Evolutionary conservation across 2,888 invertebrate genomes (phyloP), one percentile per base, ranked within the genome.

Genomic region (Gandaritis pyraliata): DNA sequence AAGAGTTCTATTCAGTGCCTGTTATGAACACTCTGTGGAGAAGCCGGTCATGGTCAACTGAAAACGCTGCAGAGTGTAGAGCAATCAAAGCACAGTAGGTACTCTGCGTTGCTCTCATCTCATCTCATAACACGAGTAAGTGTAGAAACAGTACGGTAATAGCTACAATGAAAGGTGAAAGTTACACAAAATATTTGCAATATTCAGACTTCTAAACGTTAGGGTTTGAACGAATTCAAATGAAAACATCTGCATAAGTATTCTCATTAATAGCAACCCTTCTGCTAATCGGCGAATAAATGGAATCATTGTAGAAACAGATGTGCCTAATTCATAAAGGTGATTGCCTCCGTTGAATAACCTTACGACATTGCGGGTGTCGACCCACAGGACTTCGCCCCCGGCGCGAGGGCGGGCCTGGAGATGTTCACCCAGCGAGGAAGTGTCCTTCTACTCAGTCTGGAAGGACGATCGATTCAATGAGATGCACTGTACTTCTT

Each of bases 351-450:
- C 71, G 58, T 72, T 72, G 74, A 71, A 75, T 71, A 81, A 77
- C 80, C 81, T 76, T 64, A 72, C 72, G 81, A 80, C 80, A 75
- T 80, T 78, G 80, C 58, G 75, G 72, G 81, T 77, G 77, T 75
- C 76, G 80, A 78, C 81, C 80, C 70, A 59, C 61, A 70, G 74
- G 73, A 70, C 75, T 73, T 71, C 66, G 73, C 68, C 72, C 76
- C 66, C 62, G 64, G 63, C 52, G 60, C 58, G 62, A 66, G 57
- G 60, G 65, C 49, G 30, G 36, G 59, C 10, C 48, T 3, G 13
- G 30, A 68, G 61, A 38, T 64, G 45, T 65, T 66, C 58, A 68
- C 65, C 65, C 51, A 66, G 43, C 60, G 52, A 62, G 65, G 64
- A 67, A 69, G 61, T 54, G 62, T 56, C 58, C 62, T 61, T 66